Evolutionary conservation across 1,140 invertebrate species (phyloP), one percentile per base, ranked within the genome.

Genomic region (Panagrolaimus sp.): DNA sequence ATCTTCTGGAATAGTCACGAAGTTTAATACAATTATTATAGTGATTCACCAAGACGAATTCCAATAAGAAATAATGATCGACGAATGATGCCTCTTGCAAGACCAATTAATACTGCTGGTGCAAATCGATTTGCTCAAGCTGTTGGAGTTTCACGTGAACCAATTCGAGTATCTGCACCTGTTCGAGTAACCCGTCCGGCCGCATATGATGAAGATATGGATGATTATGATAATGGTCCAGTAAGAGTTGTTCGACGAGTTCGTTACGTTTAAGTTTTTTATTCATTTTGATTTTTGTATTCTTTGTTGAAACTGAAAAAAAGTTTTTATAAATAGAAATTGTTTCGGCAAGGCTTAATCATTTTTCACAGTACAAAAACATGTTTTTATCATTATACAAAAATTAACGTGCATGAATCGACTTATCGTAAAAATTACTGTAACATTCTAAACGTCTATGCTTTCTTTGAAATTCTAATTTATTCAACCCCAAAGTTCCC

Each of bases 391-490:
- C n/a, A n/a, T n/a, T n/a, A n/a, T n/a, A n/a, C n/a, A n/a, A n/a
- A n/a, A n/a, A n/a, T n/a, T n/a, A n/a, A n/a, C n/a, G n/a, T n/a
- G n/a, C n/a, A n/a, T n/a, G n/a, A n/a, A n/a, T n/a, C n/a, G n/a
- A n/a, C n/a, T n/a, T n/a, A n/a, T n/a, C n/a, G n/a, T n/a, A n/a
- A n/a, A n/a, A n/a, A n/a, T n/a, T n/a, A n/a, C n/a, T n/a, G n/a
- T n/a, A n/a, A n/a, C n/a, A n/a, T n/a, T n/a, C n/a, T n/a, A n/a
- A n/a, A n/a, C n/a, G n/a, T 15, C 48, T 14, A 52, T 52, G 4
- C 10, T 52, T 52, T 7, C 48, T n/a, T 24, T 52, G n/a, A 52
- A 21, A 21, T 47, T 52, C 48, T 52, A 52, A 52, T 52, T 52
- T 52, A 52, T 52, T 21, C 48, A 52, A n/a, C n/a, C n/a, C n/a